Conservation (phyloP, 2,888 invertebrate species). For the Ennomos quercinarius region DNA sequence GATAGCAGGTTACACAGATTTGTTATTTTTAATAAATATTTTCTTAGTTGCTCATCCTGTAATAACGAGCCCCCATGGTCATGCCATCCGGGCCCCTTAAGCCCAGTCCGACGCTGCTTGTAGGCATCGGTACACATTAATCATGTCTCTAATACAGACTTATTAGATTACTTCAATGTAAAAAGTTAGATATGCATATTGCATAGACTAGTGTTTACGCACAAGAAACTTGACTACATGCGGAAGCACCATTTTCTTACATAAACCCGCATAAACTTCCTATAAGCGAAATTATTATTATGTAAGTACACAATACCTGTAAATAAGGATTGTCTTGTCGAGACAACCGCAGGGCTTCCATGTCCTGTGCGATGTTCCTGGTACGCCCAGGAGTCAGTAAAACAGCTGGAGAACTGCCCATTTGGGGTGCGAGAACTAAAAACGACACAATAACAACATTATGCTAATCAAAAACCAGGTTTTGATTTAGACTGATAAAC, state of each 20-base stretch:
- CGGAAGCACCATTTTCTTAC: conserved; percentile 24
- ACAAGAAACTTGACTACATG: neutral
- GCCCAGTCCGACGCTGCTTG: too few species aligned
- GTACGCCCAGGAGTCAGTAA: conserved; percentile 90
- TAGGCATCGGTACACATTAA: too few species aligned
- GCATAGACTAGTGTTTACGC: neutral
- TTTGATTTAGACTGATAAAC: conserved; percentile 20
- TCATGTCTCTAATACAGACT: too few species aligned
- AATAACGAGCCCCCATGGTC: too few species aligned
- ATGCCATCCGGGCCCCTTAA: too few species aligned
- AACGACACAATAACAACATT: conserved; percentile 13
- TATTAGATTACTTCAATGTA: neutral
- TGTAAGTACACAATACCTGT: conserved; percentile 82
- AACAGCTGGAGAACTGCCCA: conserved; percentile 83
- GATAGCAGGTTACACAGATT: too few species aligned
- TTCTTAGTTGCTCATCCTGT: too few species aligned
- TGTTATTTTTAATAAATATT: too few species aligned
- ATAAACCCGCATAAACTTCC: conserved; percentile 32
- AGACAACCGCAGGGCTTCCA: conserved; percentile 92
- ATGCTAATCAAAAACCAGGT: conserved; percentile 24
- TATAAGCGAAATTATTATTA: conserved; percentile 28
- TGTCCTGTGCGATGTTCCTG: conserved; percentile 92
- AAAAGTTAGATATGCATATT: too few species aligned
- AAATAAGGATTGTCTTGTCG: conserved; percentile 94
- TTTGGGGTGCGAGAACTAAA: conserved; percentile 67